Evolutionary conservation across 2,888 invertebrate species (phyloP), one percentile per base, ranked within the genome.

Genomic region (Lasiommata megera): DNA sequence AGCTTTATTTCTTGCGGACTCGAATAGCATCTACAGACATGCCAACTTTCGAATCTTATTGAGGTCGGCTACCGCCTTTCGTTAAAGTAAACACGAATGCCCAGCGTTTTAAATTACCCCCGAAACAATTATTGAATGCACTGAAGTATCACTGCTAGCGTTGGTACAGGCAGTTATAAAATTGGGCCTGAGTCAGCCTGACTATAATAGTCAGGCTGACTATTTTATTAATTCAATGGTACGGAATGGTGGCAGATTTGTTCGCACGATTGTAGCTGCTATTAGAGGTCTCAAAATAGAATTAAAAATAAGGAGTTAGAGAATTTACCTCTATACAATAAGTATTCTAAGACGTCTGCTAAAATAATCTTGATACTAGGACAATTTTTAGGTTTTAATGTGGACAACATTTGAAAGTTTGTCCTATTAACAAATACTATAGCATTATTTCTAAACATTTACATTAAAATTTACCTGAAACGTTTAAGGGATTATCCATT

Each of bases 1-100:
- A 70, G 62, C 61, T 63, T 73, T 75, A 58, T 63, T 72, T 57
- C 38, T 43, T 18, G 14, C 34, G 48, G 48, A 40, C 29, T 46
- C 9, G 29, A 38, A 8, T 31, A 11, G 29, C 29, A 31, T 29
- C 46, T 46, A 31, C 16, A 14, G 46, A 16, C 46, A 16, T 43
- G 23, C 23, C 43, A 23, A 23, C 6, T 43, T 23, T 6, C 12
- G 3, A 14, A 9, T 34, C 9, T 11, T 11, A 34, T 34, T 31
- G 9, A 11, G 34, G 11, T 34, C 3, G 34, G 34, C 9, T 34
- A 11, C 11, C 34, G 34, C 9, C 34, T 23, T 23, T 23, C n/a
- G n/a, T n/a, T n/a, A 5, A 23, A 3, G 23, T 23, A 23, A 3
- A 23, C 23, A 23, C 23, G 23, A 5, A 3, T 23, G 23, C 23